phyloP scores from a whole-genome alignment of 1,140 invertebrate genomes.

The Apolygus lucorum region DNA sequence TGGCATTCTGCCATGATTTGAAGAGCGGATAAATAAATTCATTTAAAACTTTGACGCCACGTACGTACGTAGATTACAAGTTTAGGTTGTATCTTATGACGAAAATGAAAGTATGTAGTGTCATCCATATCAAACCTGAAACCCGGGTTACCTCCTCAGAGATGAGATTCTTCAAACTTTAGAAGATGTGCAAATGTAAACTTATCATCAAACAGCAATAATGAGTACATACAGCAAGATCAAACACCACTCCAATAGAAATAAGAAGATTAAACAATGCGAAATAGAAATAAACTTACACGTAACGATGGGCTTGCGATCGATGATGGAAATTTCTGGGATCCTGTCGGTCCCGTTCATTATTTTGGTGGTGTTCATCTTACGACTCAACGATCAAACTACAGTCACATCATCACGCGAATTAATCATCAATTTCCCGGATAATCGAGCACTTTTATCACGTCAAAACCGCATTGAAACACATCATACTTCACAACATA shows the following conservation, averaged over 20 bases:
- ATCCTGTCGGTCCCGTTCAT: slow-evolving; percentile 3
- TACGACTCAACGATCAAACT: too few relatives aligned
- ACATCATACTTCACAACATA: too few relatives aligned
- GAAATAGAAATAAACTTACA: slow-evolving; percentile 41
- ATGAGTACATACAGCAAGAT: background rate
- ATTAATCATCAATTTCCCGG: too few relatives aligned
- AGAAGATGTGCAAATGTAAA: background rate
- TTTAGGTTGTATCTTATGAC: too few relatives aligned
- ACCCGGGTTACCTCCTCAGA: background rate
- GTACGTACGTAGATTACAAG: too few relatives aligned
- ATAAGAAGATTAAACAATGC: slow-evolving; percentile 25
- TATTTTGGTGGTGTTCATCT: background rate
- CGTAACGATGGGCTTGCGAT: slow-evolving; percentile 48
- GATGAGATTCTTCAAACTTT: background rate
- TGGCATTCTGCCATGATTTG: too few relatives aligned
- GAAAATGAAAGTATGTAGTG: too few relatives aligned
- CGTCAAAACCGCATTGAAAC: too few relatives aligned
- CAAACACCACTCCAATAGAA: background rate
- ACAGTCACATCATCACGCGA: too few relatives aligned
- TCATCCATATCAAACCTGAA: background rate
- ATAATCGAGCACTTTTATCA: too few relatives aligned
- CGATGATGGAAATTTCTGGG: slow-evolving; percentile 33
- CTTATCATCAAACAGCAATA: background rate
- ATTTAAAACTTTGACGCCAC: too few relatives aligned
- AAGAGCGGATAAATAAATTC: too few relatives aligned